Conservation (phyloP, 2,113 vertebrate genomes). For the Eulacestoma nigropectus region DNA sequence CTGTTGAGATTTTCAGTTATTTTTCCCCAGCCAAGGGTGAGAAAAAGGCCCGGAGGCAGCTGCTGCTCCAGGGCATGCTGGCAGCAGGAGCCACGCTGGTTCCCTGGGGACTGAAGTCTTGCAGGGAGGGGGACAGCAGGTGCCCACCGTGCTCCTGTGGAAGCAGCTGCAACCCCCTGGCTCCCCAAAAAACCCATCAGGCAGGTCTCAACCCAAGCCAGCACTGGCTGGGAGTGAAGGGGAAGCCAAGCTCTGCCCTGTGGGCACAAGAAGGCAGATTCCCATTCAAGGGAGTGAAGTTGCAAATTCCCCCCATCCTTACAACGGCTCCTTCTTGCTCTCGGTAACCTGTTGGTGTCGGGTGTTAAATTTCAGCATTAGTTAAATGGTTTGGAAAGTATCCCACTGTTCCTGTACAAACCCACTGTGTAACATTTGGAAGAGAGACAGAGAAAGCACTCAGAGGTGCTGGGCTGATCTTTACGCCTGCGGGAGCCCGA, state of each 20-base stretch:
- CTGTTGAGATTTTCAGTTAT: background rate
- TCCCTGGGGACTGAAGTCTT: background rate
- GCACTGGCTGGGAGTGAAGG: accelerated
- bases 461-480: background rate
- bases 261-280: background rate
- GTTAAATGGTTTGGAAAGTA: slow-evolving; percentile 52
- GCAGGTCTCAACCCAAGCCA: background rate
- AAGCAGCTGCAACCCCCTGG: background rate
- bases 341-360: background rate
- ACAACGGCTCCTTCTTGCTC: slow-evolving; percentile 6
- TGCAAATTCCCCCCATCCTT: background rate
- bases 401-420: slow-evolving; percentile 51
- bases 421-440: slow-evolving; percentile 46
- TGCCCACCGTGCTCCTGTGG: background rate
- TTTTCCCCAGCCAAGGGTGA: background rate
- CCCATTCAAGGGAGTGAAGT: background rate
- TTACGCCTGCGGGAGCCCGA: accelerated
- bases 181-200: background rate
- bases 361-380: slow-evolving; percentile 49
- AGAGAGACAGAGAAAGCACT: slow-evolving; percentile 31
- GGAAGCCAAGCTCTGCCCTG: background rate
- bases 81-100: background rate
- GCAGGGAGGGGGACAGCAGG: accelerated
- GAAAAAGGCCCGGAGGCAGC: background rate
- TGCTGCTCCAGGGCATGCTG: background rate